Base-by-base conservation (phyloP, 2,113 vertebrate species). In the Colaptes auratus region DNA sequence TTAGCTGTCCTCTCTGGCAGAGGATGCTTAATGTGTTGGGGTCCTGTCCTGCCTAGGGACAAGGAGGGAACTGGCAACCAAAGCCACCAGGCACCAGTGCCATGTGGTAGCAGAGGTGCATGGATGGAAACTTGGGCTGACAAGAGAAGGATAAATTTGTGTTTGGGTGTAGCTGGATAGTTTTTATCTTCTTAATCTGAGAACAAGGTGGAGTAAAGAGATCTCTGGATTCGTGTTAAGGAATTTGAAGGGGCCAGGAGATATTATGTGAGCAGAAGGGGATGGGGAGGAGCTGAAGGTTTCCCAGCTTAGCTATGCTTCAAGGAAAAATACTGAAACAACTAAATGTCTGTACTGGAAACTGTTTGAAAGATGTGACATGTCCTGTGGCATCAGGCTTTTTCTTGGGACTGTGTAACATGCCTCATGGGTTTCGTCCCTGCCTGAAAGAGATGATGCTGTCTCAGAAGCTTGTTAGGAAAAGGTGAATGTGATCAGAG, bases 101-200 rank as follows among this genome's bases (percentile, higher is more conserved):
- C 0, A 0, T 0, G 1, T 19, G 65, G 65, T 6, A 1, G 7
- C 0, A 0, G 6, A 30, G 42, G 7, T 6, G 8, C 19, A 2
- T 64, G 53, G 64, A 2, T 33, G 60, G 74, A 50, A 39, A 18
- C 13, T 2, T 0, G 3, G 65, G 58, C 18, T 48, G 3, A 14
- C 23, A 4, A 1, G 28, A 46, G 5, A 44, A 27, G 35, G 66
- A 48, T 53, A 35, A 3, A 18, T 1, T 24, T 1, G 9, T 4
- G 0, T 16, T 31, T 2, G 2, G 3, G 0, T 42, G n/a, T 12
- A 14, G 52, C 0, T 36, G 19, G 19, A 15, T 12, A 2, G 11
- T 33, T 12, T 9, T 20, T 24, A 0, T 4, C 17, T 11, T 6
- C 9, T 24, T 4, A 0, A 7, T 2, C 7, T 39, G 50, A 36